A percentile compares a stretch with the other conserved stretches of the same genome.
phyloP scores from a whole-genome alignment of 2,797 vertebrate species.

The Lepilemur septentrionalis region DNA sequence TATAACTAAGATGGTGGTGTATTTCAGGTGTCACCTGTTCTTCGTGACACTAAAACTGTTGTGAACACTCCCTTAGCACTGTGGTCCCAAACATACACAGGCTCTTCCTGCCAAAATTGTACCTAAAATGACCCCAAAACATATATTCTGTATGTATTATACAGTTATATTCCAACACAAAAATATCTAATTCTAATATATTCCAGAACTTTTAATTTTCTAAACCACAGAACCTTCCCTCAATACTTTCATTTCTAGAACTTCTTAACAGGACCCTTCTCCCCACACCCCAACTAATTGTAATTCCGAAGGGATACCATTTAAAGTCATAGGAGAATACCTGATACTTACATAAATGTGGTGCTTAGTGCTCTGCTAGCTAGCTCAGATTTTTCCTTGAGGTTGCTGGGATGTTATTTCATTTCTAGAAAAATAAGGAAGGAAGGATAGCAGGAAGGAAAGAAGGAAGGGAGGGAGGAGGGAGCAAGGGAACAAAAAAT shows the following conservation, averaged over 20 bases:
- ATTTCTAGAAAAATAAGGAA: neutral
- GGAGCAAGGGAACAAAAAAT: neutral
- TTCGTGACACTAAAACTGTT: neutral
- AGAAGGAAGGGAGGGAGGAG: fast-evolving
- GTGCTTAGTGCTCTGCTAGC: neutral
- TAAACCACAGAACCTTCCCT: neutral
- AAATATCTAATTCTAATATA: neutral
- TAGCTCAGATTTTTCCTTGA: neutral
- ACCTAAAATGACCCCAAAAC: neutral
- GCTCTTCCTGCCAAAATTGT: neutral
- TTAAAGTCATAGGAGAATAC: neutral
- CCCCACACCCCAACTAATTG: neutral
- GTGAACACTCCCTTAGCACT: neutral
- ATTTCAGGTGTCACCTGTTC: neutral
- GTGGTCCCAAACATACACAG: neutral
- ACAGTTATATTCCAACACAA: neutral
- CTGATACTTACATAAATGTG: neutral
- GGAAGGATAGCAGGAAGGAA: neutral
- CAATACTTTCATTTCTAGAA: neutral
- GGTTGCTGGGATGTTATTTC: neutral
- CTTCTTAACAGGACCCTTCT: neutral
- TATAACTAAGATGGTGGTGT: neutral
- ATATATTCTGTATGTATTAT: neutral
- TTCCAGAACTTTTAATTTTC: slow-evolving; percentile 3
- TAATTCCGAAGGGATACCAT: neutral